Base-by-base conservation (phyloP, 2,797 vertebrate genomes). In the Sandelia bainsii region DNA sequence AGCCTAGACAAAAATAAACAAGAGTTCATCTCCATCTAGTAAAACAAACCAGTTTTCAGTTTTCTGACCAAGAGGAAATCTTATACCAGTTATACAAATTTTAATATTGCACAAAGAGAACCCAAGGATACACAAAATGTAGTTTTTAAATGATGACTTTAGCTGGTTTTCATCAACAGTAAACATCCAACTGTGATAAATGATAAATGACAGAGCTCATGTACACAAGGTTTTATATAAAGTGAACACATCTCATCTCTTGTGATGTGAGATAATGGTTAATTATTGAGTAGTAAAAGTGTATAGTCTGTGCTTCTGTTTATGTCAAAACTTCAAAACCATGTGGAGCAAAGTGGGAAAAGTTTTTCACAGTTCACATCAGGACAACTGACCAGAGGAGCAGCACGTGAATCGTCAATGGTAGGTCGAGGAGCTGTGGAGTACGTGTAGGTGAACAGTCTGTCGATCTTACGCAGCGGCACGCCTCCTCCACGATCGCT, bases 391-490 rank as follows among this genome's bases (percentile, higher is more conserved):
- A 99, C 98, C 96, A 99, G 93, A 61, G 98, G 98, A 54, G 93
- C 94, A 1, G 96, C 98, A 3, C 93, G 93, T 11, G 96, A 95
- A 0, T 94, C 94, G 72, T 97, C 96, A 14, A 95, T 91, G 78
- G 89, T 95, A 64, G 98, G 98, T 37, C 94, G 94, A 0, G 98
- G 98, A 45, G 98, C 98, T 1, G 98, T 99, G 73, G 97, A 98
- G 92, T 99, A 99, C 68, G 98, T 99, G 88, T 99, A 99, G 85
- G 97, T 99, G 84, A 99, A 99, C 22, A 99, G 90, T 74, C 97
- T 88, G 84, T 99, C 98, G 2, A 98, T 99, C 90, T 99, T 99
- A 65, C 98, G 96, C 87, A 98, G 79, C 6, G 98, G 97, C 77
- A 99, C 98, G 12, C 98, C 98, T 32, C 98, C 98, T 50, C 98